Percentiles rank a stretch among this genome's conserved stretches.
These are phyloP conservation scores for Felis chaus DNA, from an alignment of 2,113 vertebrate genomes.

Conservation along the genomic window DNA sequence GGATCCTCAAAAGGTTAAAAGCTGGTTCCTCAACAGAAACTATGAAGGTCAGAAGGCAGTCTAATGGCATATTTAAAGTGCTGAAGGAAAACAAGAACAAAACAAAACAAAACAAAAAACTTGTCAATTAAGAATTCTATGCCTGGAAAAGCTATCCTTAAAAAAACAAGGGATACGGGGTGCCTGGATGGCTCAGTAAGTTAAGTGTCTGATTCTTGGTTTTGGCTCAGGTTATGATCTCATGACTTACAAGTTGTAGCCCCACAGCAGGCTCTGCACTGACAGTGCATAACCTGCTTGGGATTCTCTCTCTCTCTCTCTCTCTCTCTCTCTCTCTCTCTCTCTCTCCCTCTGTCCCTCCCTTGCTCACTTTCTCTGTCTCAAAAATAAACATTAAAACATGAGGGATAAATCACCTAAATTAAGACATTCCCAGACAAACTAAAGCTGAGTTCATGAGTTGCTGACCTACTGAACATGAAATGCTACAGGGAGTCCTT, in stretches of 20 bases:
- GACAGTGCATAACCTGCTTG: too few species aligned
- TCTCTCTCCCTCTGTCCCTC: too few species aligned
- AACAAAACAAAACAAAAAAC: background rate
- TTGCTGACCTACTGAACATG: background rate
- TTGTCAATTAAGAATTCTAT: background rate
- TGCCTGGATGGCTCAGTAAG: too few species aligned
- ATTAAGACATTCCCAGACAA: background rate
- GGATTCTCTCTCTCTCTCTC: too few species aligned
- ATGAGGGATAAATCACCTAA: background rate
- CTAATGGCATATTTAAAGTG: background rate
- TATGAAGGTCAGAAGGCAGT: background rate
- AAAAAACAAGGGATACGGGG: background rate
- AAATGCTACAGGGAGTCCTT: background rate
- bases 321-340: too few species aligned
- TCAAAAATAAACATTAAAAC: background rate
- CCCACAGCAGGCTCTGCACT: too few species aligned
- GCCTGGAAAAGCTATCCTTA: background rate
- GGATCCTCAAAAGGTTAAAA: background rate
- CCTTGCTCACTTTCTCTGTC: too few species aligned
- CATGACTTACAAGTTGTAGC: too few species aligned
- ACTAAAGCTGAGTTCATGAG: background rate
- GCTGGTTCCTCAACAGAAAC: background rate
- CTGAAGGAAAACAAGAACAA: background rate
- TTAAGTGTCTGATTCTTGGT: too few species aligned
- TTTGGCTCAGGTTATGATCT: too few species aligned